A percentile compares a stretch with the other conserved stretches of the same genome.
Evolutionary conservation across 2,113 vertebrate genomes (phyloP).

Genomic region (Pagrus major): DNA sequence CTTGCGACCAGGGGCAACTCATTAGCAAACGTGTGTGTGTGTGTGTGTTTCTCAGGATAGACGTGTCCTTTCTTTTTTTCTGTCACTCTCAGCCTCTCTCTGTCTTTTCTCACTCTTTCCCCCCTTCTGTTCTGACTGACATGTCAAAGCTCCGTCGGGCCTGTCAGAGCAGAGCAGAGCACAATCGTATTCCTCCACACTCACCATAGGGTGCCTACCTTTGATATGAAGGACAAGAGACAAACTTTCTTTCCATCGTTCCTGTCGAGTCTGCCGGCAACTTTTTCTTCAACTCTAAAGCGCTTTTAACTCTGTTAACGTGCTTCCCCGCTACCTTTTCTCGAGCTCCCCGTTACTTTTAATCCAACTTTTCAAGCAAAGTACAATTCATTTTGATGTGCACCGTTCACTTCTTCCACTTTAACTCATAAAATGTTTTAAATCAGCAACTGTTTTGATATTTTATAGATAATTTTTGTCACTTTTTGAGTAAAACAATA

Average conservation of each 20-base stretch:
- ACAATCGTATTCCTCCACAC: conserved; percentile 43
- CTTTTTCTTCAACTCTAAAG: conserved; percentile 37
- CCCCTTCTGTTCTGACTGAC: conserved; percentile 67
- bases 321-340: neutral
- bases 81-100: conserved; percentile 38
- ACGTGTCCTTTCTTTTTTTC: conserved; percentile 29
- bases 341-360: neutral
- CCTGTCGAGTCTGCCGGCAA: conserved; percentile 40
- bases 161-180: conserved; percentile 63
- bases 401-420: neutral
- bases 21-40: conserved; percentile 64
- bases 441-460: neutral
- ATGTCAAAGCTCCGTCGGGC: conserved; percentile 62
- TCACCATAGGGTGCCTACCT: conserved; percentile 63
- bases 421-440: neutral
- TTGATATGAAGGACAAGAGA: conserved; percentile 69
- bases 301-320: neutral
- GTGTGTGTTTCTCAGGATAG: conserved; percentile 55
- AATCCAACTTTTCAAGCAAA: conserved; percentile 8
- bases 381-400: conserved; percentile 7
- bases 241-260: conserved; percentile 49
- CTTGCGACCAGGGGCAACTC: conserved; percentile 60
- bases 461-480: neutral
- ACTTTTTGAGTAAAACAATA: too few species aligned
- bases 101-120: conserved; percentile 29